A percentile compares a stretch with the other conserved stretches of the same genome.
These are phyloP conservation scores for Arctocebus calabarensis DNA, from an alignment of 2,797 vertebrate species.

Conservation along the genomic window DNA sequence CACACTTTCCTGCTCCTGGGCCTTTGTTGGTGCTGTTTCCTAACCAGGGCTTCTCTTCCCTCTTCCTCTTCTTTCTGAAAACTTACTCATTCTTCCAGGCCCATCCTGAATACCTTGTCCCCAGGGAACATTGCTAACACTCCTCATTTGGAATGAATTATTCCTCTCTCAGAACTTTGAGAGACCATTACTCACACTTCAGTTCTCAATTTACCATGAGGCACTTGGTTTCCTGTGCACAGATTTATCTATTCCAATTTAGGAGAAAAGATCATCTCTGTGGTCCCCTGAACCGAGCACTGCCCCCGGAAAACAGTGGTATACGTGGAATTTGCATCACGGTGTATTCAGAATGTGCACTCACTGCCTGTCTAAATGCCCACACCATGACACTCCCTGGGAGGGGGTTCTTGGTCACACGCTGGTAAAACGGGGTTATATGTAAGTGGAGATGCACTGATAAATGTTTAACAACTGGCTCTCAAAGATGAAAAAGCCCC, in stretches of 20 bases:
- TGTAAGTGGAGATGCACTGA: neutral
- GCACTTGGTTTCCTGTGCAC: neutral
- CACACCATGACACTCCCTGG: neutral
- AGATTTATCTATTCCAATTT: neutral
- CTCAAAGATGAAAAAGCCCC: neutral
- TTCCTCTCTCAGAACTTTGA: neutral
- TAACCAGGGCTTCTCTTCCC: neutral
- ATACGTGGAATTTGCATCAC: neutral
- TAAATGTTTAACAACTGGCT: constrained; percentile 9
- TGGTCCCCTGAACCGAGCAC: neutral
- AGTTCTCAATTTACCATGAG: neutral
- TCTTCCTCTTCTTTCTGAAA: neutral
- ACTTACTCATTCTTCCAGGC: neutral
- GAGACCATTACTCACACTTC: neutral
- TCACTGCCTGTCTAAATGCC: neutral
- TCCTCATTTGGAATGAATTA: neutral
- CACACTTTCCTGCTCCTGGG: neutral
- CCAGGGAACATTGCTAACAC: neutral
- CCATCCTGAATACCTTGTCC: neutral
- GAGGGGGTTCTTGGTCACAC: neutral
- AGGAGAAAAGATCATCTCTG: neutral
- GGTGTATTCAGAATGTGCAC: neutral
- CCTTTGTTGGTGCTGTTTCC: neutral
- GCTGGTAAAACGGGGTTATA: neutral
- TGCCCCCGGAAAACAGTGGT: neutral